Base-by-base conservation (phyloP, 2,888 invertebrate species). In the Teleogryllus oceanicus region DNA sequence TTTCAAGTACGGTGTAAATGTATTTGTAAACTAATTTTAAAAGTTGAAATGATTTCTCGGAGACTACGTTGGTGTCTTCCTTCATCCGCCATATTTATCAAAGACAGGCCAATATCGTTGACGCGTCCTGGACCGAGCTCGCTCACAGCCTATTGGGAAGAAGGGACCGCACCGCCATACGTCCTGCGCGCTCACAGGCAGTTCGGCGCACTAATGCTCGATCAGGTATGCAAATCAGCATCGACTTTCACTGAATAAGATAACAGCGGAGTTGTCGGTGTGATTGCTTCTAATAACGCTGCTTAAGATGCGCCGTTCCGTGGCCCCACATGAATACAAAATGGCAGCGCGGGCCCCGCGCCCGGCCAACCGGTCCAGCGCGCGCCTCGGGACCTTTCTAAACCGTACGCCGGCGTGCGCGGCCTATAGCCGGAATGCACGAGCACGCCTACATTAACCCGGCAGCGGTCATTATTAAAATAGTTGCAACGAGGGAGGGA, bases 301-400 rank as follows among this genome's bases (percentile, higher is more conserved):
- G 78, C 78, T 82, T 80, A 82, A 81, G 79, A 82, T 81, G 81
- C 82, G 82, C 50, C 75, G 51, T 62, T 13, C n/a, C 62, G 62
- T 16, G 62, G 62, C 20, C 78, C 74, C 76, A 51, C 81, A 82
- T 82, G 82, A 82, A 82, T 81, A 82, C 80, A 82, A 82, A 82
- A 82, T 82, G 82, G 82, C 80, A 80, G 81, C 78, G 62, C 62
- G 74, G 77, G 49, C 77, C 18, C 49, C 49, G 77, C 49, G 75
- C 75, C 21, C 75, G 75, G 80, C 62, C 74, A 76, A 37, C 62
- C 50, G 50, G 74, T 50, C 37, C 20, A 37, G 82, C 82, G 81
- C 79, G 62, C 37, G 62, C 78, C 78, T 74, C 78, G 75, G 51
- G 51, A 49, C 24, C 76, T 75, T 4, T 12, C 62, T n/a, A 62